Evolutionary conservation across 2,797 vertebrate species (phyloP), one percentile per base, ranked within the genome.

Genomic region (Holocentrus rufus): DNA sequence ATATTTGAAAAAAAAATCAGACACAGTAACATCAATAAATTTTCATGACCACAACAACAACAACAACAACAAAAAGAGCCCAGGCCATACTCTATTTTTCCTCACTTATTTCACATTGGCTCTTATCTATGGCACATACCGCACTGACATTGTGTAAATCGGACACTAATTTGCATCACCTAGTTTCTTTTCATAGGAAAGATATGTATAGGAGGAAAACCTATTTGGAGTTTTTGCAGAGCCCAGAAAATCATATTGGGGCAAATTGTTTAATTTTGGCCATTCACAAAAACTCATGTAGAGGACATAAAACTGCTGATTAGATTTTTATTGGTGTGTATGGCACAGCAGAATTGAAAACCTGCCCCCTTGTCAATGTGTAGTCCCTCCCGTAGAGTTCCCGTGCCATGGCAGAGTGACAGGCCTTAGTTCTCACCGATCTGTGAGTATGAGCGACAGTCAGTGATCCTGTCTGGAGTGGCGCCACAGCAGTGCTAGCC

Each of bases 391-490:
- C 77, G 69, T 60, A 42, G 77, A 86, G 87, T 84, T 77, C 56
- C 52, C 68, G 71, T 85, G 76, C 72, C 79, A 74, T 89, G 82
- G 87, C 75, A 80, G 73, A 80, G 78, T 69, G 65, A 81, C 78
- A 87, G 79, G 67, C 78, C 74, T 84, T 74, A 80, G 62, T 84
- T 88, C 71, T 81, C 79, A 79, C 68, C 81, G 84, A 80, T 87
- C 62, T 85, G 76, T 81, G 84, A 85, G 83, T 78, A 66, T 84
- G 76, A 81, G 77, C 62, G 70, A 85, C 88, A 82, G 87, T 77
- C 82, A 79, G 85, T 79, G 79, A 86, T 90, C 87, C 74, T 69
- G 83, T 71, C 81, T 92, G 90, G 89, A 91, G 69, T 72, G 52
- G 52, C 22, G 81, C 89, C 84, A 77, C 60, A 57, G 59, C 80